Percentiles rank a stretch among this genome's conserved stretches.
Evolutionary conservation across 2,113 vertebrate species (phyloP).

Genomic region (Leptocoma aspasia): DNA sequence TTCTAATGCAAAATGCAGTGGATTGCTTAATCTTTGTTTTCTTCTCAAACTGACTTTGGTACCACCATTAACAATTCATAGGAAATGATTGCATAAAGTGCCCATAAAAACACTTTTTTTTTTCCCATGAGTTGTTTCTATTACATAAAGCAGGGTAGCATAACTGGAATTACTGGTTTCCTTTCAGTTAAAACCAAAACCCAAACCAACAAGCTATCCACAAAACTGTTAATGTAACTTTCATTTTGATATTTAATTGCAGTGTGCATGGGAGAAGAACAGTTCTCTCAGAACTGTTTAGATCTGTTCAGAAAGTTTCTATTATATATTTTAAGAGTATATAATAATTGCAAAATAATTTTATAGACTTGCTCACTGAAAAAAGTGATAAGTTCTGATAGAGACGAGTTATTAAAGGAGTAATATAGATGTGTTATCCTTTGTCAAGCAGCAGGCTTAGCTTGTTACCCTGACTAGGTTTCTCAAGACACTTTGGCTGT

Average conservation of each 20-base stretch:
- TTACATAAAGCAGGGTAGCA: not conserved
- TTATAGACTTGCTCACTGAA: not conserved
- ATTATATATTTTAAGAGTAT: not conserved
- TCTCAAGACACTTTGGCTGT: not conserved
- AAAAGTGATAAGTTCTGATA: not conserved
- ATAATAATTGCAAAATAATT: not conserved
- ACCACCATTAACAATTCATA: not conserved
- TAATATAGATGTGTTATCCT: not conserved
- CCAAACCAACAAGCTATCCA: not conserved
- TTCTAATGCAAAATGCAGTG: not conserved
- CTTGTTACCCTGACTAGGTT: not conserved
- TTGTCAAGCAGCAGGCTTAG: not conserved
- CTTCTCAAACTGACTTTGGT: not conserved
- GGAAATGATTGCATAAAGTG: constrained; percentile 6
- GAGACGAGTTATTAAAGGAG: not conserved
- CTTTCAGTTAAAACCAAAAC: not conserved
- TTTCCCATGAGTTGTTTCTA: not conserved
- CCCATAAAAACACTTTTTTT: not conserved
- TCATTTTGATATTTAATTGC: not conserved
- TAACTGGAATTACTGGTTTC: constrained; percentile 39
- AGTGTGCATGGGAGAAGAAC: not conserved
- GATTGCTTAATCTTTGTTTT: not conserved
- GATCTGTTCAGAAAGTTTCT: not conserved
- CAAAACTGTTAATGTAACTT: not conserved
- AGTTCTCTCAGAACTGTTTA: not conserved